These are phyloP conservation scores for Margaritifera margaritifera DNA, from an alignment of 2,888 invertebrate genomes.

Conservation along the genomic window DNA sequence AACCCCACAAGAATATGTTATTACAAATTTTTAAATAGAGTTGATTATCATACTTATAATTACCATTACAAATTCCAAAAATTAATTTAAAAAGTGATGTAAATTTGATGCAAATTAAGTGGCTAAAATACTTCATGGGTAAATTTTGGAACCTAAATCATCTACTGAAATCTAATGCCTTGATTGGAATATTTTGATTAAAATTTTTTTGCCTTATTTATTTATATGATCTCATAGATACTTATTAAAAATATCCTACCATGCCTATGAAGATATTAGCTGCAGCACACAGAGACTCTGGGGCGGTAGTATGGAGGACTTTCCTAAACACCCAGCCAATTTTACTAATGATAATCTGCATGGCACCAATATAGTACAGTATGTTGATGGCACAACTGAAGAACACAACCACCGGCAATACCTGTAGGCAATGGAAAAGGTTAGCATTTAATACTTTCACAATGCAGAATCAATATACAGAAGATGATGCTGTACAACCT, in stretches of 20 bases:
- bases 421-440: slow-evolving; percentile 63
- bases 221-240: too few relatives aligned
- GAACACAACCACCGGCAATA: slow-evolving; percentile 92
- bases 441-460: neutral
- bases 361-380: slow-evolving; percentile 88
- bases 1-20: neutral
- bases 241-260: slow-evolving; percentile 76
- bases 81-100: neutral
- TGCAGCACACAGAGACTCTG: slow-evolving; percentile 93
- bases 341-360: slow-evolving; percentile 88
- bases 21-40: neutral
- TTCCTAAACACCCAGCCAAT: slow-evolving; percentile 83
- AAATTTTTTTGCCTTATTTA: too few relatives aligned
- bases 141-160: too few relatives aligned
- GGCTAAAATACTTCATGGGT: neutral
- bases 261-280: slow-evolving; percentile 96
- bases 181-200: too few relatives aligned
- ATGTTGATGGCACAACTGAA: slow-evolving; percentile 93
- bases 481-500: neutral
- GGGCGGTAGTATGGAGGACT: slow-evolving; percentile 89
- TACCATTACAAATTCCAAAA: neutral
- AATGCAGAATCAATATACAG: neutral
- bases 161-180: too few relatives aligned
- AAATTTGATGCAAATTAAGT: neutral
- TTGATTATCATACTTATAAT: neutral